Evolutionary conservation across 1,140 invertebrate species (phyloP), one percentile per base, ranked within the genome.

Genomic region (Maniola jurtina): DNA sequence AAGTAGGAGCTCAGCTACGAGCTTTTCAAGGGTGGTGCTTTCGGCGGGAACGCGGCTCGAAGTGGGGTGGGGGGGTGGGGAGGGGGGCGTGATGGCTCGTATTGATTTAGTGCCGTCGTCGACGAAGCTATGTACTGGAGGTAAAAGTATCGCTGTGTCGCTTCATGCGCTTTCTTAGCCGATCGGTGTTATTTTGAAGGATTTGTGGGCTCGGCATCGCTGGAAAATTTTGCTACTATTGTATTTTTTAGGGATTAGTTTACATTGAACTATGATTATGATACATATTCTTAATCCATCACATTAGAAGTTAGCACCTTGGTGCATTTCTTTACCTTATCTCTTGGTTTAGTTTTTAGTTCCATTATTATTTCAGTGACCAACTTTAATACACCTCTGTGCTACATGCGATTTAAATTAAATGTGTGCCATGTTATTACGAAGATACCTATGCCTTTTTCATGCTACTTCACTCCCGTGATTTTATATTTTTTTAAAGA

Each of bases 81-180:
- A 79, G 76, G 70, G 78, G 70, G 81, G 85, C 71, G 83, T 89
- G 89, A 91, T 89, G 89, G 88, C 83, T 87, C 86, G 90, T 92
- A 92, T 92, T 92, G 90, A 92, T 92, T 92, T 92, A 92, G 87
- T 92, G 91, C 89, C 88, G 86, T 90, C 88, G 88, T 89, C 88
- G 88, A 85, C 85, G 83, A 70, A 80, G 86, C 83, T 90, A 88
- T 86, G 83, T 89, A 88, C 80, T 85, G 83, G 73, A 86, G 80
- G 84, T 80, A 57, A 80, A 79, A 80, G 79, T 85, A 85, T 81
- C 81, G 77, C 75, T 75, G 73, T 84, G 77, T 83, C 85, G 88
- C 84, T 89, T 84, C 81, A 89, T 88, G 86, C 88, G 88, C 86
- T 90, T 89, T 89, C 81, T 86, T 90, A 80, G 67, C 56, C 56